Evolutionary conservation across 1,140 invertebrate genomes (phyloP), one percentile per base, ranked within the genome.

Genomic region (Apis florea): DNA sequence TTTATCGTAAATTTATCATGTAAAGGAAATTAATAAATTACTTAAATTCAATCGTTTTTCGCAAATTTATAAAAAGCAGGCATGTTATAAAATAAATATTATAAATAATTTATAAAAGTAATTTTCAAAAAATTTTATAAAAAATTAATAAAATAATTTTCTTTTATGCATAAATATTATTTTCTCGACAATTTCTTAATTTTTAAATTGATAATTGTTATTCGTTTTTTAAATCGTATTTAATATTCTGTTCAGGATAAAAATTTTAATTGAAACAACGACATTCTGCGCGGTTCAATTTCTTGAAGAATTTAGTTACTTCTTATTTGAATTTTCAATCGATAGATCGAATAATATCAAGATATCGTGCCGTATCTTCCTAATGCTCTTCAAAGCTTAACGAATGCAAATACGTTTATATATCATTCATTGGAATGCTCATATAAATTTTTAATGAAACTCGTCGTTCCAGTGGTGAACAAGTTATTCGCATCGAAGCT

Each of bases 301-400:
- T 72, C 69, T 59, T 31, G 77, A 21, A 59, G 77, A 17, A 79
- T 51, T 31, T 31, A 51, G 49, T 71, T 56, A 31, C 67, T 71
- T 63, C 66, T 19, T n/a, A 51, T 73, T 80, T 56, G 70, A 47
- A 73, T 80, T 64, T 56, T 80, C 51, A 66, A 74, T 66, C 40
- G 70, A 0, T 13, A 1, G 17, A 5, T 9, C 51, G 69, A 79
- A 72, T 73, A 72, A 63, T 26, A 8, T 2, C 49, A 64, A 40
- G 51, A 47, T 79, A 80, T 51, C 31, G 13, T 59, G 51, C 53
- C 15, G 5, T 12, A 17, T 70, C 24, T 4, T 15, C 13, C 12
- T 6, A 51, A n/a, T 47, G 19, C 51, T 51, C 1, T 21, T n/a
- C 13, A 24, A 21, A 8, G 17, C 9, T 1, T 40, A 56, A 47